Evolutionary conservation across 2,797 vertebrate genomes (phyloP).

Genomic region (Salmo trutta): DNA sequence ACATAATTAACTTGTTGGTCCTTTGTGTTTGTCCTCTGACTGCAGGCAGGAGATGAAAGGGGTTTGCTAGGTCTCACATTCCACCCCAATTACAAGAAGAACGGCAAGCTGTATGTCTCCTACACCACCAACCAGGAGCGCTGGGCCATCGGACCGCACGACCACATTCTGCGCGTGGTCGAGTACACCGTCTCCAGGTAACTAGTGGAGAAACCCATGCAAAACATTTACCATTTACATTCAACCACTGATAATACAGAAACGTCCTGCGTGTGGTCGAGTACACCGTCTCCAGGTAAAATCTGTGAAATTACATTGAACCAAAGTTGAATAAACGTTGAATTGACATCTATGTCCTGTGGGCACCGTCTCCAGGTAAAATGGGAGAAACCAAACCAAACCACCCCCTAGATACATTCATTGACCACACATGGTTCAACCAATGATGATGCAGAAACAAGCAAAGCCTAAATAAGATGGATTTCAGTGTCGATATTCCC

Average conservation of each 20-base stretch:
- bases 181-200: conserved; percentile 99
- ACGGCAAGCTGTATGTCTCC: conserved; percentile 99
- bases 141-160: conserved; percentile 97
- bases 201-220: conserved; percentile 53
- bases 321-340: too few relatives aligned
- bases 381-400: conserved; percentile 2
- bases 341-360: too few relatives aligned
- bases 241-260: conserved; percentile 11
- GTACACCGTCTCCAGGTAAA: conserved; percentile 95
- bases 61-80: conserved; percentile 99
- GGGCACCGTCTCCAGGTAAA: neutral
- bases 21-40: conserved; percentile 98
- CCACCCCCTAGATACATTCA: neutral
- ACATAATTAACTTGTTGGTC: conserved; percentile 98
- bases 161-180: conserved; percentile 97
- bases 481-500: neutral
- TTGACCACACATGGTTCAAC: neutral
- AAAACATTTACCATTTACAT: conserved; percentile 28
- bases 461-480: neutral
- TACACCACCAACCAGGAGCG: conserved; percentile 99
- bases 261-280: conserved; percentile 96
- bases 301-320: too few relatives aligned
- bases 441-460: neutral
- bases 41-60: conserved; percentile 99
- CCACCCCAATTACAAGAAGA: conserved; percentile 99